Conservation (phyloP, 2,797 vertebrate species). For the Atherinosoma microstoma region DNA sequence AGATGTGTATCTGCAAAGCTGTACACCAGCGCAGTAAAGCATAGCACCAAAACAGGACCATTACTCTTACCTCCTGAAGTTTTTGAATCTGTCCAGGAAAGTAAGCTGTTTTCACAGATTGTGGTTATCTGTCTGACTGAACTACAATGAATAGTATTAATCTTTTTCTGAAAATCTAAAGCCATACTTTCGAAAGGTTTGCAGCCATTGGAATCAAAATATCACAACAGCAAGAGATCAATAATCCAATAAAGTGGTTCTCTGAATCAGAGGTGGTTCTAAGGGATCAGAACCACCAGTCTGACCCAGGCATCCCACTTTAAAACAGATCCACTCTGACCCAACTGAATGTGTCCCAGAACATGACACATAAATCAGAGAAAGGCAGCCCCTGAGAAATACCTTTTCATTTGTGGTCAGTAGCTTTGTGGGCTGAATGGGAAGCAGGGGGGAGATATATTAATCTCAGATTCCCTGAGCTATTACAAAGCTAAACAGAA, state of each 20-base stretch:
- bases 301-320: constrained; percentile 37
- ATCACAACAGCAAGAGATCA: background rate
- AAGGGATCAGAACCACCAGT: constrained; percentile 30
- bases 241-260: background rate
- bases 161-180: background rate
- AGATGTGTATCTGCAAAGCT: background rate
- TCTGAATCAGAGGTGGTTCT: background rate
- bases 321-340: constrained; percentile 38
- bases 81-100: background rate
- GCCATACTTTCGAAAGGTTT: background rate
- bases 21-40: background rate
- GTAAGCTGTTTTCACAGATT: background rate
- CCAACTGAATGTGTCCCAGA: constrained; percentile 50
- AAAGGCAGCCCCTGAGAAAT: constrained; percentile 40
- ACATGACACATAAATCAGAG: constrained; percentile 62
- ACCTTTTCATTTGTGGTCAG: constrained; percentile 53
- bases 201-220: background rate
- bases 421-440: constrained; percentile 46
- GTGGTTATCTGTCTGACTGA: background rate
- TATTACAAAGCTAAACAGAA: constrained; percentile 44
- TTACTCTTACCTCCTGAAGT: background rate
- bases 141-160: background rate
- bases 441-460: constrained; percentile 58
- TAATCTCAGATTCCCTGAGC: constrained; percentile 56
- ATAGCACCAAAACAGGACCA: background rate